phyloP scores from a whole-genome alignment of 2,888 invertebrate genomes.

The Mellilla xanthometata region DNA sequence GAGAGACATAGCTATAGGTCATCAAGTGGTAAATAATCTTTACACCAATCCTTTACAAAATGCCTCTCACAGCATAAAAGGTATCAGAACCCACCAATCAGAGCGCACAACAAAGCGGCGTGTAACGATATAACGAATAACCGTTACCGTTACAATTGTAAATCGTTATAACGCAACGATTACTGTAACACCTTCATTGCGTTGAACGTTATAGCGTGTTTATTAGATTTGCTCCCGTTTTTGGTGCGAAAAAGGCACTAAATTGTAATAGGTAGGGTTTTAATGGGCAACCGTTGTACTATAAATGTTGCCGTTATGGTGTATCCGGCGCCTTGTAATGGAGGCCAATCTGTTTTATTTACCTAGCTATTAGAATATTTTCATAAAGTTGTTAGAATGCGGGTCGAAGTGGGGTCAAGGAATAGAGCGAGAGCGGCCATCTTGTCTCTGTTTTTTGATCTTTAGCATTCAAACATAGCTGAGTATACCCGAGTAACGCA shows the following conservation, averaged over 20 bases:
- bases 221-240: conserved; percentile 57
- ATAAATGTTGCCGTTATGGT: conserved; percentile 20
- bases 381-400: too few relatives aligned
- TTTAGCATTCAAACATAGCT: too few relatives aligned
- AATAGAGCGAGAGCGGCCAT: too few relatives aligned
- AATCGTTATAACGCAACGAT: conserved; percentile 58
- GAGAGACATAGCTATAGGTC: too few relatives aligned
- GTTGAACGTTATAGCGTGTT: conserved; percentile 57
- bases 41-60: too few relatives aligned
- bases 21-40: too few relatives aligned
- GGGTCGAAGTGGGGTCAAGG: too few relatives aligned
- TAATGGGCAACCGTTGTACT: conserved; percentile 35
- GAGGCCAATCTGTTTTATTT: conserved; percentile 9
- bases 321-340: conserved; percentile 10
- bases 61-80: conserved; percentile 20
- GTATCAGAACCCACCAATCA: conserved; percentile 33
- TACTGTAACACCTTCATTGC: conserved; percentile 51
- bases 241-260: conserved; percentile 44
- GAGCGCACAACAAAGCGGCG: conserved; percentile 28
- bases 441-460: too few relatives aligned
- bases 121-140: conserved; percentile 42
- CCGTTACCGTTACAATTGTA: conserved; percentile 49
- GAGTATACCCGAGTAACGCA: too few relatives aligned
- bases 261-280: conserved; percentile 38
- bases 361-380: not conserved